Conservation (phyloP, 2,888 invertebrate species). For the Limenitis camilla region DNA sequence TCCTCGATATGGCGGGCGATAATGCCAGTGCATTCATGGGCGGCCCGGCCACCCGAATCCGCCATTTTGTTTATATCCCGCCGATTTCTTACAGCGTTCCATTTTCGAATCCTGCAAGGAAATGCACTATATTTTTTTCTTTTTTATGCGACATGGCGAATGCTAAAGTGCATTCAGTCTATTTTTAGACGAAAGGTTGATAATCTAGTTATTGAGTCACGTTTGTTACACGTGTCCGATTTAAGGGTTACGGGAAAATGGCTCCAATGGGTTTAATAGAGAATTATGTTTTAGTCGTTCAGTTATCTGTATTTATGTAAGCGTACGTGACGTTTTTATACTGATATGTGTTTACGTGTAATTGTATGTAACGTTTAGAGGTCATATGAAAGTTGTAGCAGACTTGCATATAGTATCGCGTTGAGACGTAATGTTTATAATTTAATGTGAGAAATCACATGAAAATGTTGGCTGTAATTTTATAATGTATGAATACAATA, state of each 20-base stretch:
- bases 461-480: too few species aligned
- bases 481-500: too few species aligned
- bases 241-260: not conserved
- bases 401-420: slow-evolving; percentile 13
- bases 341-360: slow-evolving; percentile 7
- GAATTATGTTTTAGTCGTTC: not conserved
- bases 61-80: slow-evolving; percentile 49
- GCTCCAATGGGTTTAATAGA: not conserved
- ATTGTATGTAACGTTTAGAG: slow-evolving; percentile 22
- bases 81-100: slow-evolving; percentile 28
- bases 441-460: too few species aligned
- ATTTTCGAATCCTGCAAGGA: slow-evolving; percentile 22
- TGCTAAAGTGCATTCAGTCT: slow-evolving; percentile 26
- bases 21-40: slow-evolving; percentile 61
- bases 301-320: slow-evolving; percentile 14
- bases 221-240: not conserved
- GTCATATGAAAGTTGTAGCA: slow-evolving; percentile 30
- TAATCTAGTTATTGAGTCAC: not conserved
- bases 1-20: slow-evolving; percentile 50
- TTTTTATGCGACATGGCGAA: not conserved
- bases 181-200: slow-evolving; percentile 35
- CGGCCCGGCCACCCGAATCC: slow-evolving; percentile 51
- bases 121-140: not conserved
- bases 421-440: too few species aligned
- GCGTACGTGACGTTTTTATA: slow-evolving; percentile 11